Evolutionary conservation across 2,797 vertebrate species (phyloP), one percentile per base, ranked within the genome.

Genomic region (Geotrypetes seraphini): DNA sequence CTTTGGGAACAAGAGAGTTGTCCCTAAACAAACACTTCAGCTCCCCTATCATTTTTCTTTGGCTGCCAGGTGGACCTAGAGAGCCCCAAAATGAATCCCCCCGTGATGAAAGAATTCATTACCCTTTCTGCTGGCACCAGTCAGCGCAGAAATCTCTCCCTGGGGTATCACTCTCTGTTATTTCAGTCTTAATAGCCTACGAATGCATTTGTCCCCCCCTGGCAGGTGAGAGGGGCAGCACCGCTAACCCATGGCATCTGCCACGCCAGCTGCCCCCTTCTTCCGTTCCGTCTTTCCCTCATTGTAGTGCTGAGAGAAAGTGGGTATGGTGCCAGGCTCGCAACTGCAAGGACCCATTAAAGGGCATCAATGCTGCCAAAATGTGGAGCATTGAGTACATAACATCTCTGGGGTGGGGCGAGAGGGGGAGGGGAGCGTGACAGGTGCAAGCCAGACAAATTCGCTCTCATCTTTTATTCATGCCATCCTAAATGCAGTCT

Each of bases 391-490:
- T 12, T 38, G 21, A 11, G 18, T 36, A 35, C 31, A n/a, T n/a
- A n/a, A n/a, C n/a, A n/a, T n/a, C n/a, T n/a, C n/a, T n/a, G n/a
- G 33, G 25, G 28, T 3, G n/a, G 47, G 6, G 8, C 45, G 36
- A 19, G 43, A 16, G 23, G 27, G 22, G 21, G 13, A 15, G 13
- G 8, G n/a, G 47, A 30, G 21, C 19, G 25, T 0, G 9, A 43
- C 42, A 60, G 68, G 68, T 58, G 62, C 54, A 42, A 1, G 4
- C 4, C 20, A 60, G 53, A 42, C 14, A 1, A 26, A 41, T 25
- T 26, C 44, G 43, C 7, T 1, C 43, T 69, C 57, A 66, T 62
- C 57, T 68, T 58, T 66, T 53, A 69, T 63, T 66, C 57, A 62
- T 39, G 3, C 20, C n/a, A 1, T 8, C 26, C 5, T 10, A 28